Base-by-base conservation (phyloP, 2,797 vertebrate genomes). In the Hozukius guyotensis region DNA sequence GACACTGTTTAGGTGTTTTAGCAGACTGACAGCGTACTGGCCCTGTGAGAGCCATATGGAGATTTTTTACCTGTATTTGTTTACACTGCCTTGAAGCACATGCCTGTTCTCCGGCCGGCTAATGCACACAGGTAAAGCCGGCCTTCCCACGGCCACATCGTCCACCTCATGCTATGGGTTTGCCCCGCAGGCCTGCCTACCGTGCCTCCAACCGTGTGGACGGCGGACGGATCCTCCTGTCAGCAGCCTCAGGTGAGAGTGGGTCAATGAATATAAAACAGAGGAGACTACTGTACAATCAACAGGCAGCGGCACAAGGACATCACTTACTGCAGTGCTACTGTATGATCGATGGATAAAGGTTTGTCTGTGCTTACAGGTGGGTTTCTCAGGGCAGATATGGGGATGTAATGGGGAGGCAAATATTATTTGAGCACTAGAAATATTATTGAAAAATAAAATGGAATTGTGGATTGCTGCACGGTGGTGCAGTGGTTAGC, bases 191-290 rank as follows among this genome's bases (percentile, higher is more conserved):
- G 82, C 85, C 76, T 78, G 70, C 84, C 77, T 57, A 1, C 82
- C 77, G 75, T 22, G 49, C 71, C 78, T 86, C 74, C 63, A 77
- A 70, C 71, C 79, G 73, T n/a, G 55, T 78, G 63, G 77, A 86
- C 84, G 69, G 72, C 22, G 73, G 64, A 75, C 16, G n/a, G 75
- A 73, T 88, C 82, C 70, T 20, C 29, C 75, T 80, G 84, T 83
- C 86, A 77, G 80, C 82, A 83, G 86, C 84, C 87, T 85, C 32
- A 69, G 83, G 87, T 89, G 77, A 89, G 61, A 79, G 25, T 56
- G 65, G 73, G 65, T 88, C 72, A 73, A 75, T 88, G 69, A 88
- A 89, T 92, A 89, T 92, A 78, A 90, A 90, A 80, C 62, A 76
- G 60, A 82, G n/a, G 36, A 46, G 32, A 70, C 16, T n/a, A 59